Percentiles rank a stretch among this genome's conserved stretches.
These are phyloP conservation scores for Dendropsophus ebraccatus DNA, from an alignment of 2,113 vertebrate genomes.

Conservation along the genomic window DNA sequence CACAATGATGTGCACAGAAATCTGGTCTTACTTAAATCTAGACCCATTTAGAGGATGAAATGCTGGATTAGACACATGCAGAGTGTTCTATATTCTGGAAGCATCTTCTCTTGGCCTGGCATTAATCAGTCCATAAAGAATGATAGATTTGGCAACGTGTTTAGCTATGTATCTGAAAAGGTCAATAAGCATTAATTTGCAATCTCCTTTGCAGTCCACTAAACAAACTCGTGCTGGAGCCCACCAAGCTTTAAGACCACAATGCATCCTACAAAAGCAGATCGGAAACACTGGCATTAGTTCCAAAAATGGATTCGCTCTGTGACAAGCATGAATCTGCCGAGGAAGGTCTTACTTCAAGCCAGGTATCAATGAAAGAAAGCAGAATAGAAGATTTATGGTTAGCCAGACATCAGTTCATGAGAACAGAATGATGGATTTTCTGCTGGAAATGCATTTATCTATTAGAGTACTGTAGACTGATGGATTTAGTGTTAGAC, in stretches of 20 bases:
- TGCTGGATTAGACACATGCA: neutral
- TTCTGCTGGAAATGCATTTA: slow-evolving; percentile 26
- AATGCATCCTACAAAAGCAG: neutral
- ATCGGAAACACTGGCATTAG: neutral
- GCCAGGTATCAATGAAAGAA: slow-evolving; percentile 25
- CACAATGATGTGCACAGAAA: neutral
- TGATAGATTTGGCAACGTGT: slow-evolving; percentile 32
- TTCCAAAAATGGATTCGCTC: neutral
- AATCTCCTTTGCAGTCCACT: neutral
- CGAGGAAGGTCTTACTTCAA: slow-evolving; percentile 23
- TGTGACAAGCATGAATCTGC: slow-evolving; percentile 25
- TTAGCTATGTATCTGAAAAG: slow-evolving; percentile 16
- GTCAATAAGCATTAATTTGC: slow-evolving; percentile 29
- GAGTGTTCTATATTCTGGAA: slow-evolving; percentile 9
- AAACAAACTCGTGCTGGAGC: neutral
- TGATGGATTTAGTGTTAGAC: slow-evolving; percentile 41
- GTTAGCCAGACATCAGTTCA: slow-evolving; percentile 11
- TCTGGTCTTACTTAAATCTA: neutral
- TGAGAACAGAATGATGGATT: slow-evolving; percentile 47
- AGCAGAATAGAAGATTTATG: slow-evolving; percentile 35
- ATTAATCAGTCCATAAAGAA: slow-evolving; percentile 37
- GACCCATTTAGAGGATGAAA: neutral
- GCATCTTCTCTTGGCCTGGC: slow-evolving; percentile 17
- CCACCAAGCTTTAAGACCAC: neutral
- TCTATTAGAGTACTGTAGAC: slow-evolving; percentile 43